Conservation (phyloP, 2,888 invertebrate species). For the Dromius quadrimaculatus region DNA sequence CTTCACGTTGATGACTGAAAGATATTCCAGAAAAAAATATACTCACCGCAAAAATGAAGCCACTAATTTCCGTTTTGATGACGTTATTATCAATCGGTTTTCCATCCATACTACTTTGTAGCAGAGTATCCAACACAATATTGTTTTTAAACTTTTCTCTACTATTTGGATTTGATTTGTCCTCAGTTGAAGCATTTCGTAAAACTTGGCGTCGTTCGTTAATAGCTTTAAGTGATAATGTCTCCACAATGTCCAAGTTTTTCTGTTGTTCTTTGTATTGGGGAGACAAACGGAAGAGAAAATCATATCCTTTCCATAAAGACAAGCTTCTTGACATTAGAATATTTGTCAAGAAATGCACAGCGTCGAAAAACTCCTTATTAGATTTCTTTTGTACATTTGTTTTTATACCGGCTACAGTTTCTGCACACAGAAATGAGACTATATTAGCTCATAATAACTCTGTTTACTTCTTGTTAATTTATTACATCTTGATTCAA, state of each 20-base stretch:
- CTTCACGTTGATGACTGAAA: no score
- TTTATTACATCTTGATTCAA: not conserved
- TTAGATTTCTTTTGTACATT: conserved; percentile 63
- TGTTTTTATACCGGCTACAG: conserved; percentile 71
- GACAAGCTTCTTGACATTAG: not conserved
- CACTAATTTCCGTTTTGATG: conserved; percentile 62
- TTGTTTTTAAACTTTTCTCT: conserved; percentile 58
- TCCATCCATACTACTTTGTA: conserved; percentile 57
- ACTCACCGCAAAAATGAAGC: conserved; percentile 64
- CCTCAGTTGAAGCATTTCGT: not conserved
- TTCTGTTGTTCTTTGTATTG: conserved; percentile 18
- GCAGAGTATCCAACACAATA: conserved; percentile 62
- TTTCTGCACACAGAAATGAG: conserved; percentile 63
- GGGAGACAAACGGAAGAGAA: conserved; percentile 3
- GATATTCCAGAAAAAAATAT: no score
- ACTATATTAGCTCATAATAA: not conserved
- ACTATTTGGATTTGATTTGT: conserved; percentile 47
- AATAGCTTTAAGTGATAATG: conserved; percentile 10
- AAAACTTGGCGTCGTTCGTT: conserved; percentile 14
- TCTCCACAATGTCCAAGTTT: conserved; percentile 1
- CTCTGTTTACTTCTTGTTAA: not conserved
- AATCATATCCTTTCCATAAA: conserved; percentile 23
- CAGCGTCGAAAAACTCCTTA: conserved; percentile 66
- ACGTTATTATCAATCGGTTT: conserved; percentile 59
- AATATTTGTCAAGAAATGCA: conserved; percentile 58